phyloP scores from a whole-genome alignment of 92 coral and sea anemone species.

The Parazoanthus atlanticus region DNA sequence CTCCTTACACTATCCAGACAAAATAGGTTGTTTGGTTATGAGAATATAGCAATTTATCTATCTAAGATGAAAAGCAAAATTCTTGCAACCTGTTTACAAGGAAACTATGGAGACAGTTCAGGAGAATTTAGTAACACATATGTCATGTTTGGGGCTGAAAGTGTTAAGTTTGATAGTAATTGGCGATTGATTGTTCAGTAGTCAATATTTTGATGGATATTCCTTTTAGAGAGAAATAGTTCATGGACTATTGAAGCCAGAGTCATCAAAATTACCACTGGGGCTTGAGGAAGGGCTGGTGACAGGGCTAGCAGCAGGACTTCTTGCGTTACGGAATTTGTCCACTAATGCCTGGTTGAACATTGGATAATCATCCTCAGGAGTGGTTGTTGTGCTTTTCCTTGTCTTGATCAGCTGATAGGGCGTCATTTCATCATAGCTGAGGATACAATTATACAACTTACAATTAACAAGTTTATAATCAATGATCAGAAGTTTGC shows the following conservation, averaged over 20 bases:
- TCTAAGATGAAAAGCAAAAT: no score
- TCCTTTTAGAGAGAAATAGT: neutral
- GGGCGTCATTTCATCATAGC: conserved; percentile 28
- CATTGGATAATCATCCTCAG: conserved; percentile 22
- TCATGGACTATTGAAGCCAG: conserved; percentile 33
- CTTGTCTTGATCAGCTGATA: conserved; percentile 22
- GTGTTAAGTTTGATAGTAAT: no score
- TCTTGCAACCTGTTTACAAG: no score
- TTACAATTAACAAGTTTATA: no score
- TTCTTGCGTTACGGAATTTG: conserved; percentile 40
- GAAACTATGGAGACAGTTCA: no score
- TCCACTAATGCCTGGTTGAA: conserved; percentile 41
- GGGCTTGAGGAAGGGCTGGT: conserved; percentile 34
- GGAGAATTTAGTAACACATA: no score
- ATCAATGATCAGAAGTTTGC: no score
- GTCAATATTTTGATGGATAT: neutral
- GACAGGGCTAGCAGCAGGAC: conserved; percentile 20
- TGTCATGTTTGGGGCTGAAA: no score
- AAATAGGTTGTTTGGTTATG: no score
- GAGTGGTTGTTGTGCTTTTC: neutral
- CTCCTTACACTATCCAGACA: no score
- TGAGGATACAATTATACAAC: neutral
- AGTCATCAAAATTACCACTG: conserved; percentile 25
- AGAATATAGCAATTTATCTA: no score
- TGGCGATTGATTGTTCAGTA: neutral